A percentile compares a stretch with the other conserved stretches of the same genome.
Evolutionary conservation across 1,140 invertebrate species (phyloP).

Genomic region (Eubasilissa regina): DNA sequence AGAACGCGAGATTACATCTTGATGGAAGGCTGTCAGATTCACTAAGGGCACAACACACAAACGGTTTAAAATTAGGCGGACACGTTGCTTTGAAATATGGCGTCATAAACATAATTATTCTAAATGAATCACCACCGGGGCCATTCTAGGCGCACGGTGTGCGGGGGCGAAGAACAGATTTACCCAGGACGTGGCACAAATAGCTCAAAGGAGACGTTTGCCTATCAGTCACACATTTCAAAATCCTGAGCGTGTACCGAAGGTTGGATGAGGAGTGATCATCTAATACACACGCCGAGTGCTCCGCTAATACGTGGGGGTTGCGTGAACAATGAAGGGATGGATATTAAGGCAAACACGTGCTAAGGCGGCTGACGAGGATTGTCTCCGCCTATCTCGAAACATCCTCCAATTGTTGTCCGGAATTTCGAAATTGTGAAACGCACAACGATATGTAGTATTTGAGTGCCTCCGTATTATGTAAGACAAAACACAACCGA

Average conservation of each 20-base stretch:
- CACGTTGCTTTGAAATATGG: neutral
- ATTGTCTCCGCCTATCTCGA: neutral
- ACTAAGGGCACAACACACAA: no score
- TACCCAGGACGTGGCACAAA: neutral
- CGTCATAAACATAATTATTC: neutral
- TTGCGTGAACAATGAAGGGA: neutral
- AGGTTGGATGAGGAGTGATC: neutral
- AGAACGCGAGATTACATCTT: no score
- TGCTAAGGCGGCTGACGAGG: no score
- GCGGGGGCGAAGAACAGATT: no score
- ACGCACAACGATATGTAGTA: no score
- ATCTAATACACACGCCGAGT: constrained; percentile 13
- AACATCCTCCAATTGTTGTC: neutral
- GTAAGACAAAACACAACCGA: no score
- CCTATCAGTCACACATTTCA: constrained; percentile 28
- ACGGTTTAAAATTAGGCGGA: no score
- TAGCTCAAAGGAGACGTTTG: neutral
- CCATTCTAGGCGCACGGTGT: neutral
- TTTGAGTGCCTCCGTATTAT: no score
- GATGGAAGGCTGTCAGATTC: no score
- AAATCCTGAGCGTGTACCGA: constrained; percentile 5
- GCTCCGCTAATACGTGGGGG: neutral
- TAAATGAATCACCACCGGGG: neutral
- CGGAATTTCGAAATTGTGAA: no score
- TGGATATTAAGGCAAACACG: no score